Evolutionary conservation across 2,797 vertebrate species (phyloP).

Genomic region (Cyclura pinguis): DNA sequence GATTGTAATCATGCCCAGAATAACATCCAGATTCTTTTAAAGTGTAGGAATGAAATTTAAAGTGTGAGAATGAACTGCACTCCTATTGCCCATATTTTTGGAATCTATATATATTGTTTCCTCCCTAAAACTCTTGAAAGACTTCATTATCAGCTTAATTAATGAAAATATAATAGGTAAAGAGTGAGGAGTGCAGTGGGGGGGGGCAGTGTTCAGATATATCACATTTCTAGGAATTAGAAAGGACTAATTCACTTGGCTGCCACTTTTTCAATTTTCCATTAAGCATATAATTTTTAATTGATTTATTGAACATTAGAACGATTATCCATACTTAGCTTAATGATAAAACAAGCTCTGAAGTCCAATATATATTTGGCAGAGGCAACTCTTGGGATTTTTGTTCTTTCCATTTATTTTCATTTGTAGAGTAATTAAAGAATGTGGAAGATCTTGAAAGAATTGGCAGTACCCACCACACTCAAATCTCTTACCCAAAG

Average conservation of each 20-base stretch:
- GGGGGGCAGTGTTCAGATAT: conserved; percentile 20
- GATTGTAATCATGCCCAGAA: no score
- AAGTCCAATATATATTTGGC: conserved; percentile 68
- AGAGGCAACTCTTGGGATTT: conserved; percentile 64
- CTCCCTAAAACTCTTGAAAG: neutral
- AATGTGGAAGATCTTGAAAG: conserved; percentile 75
- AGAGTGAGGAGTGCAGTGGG: neutral
- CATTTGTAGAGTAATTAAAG: conserved; percentile 75
- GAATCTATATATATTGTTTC: neutral
- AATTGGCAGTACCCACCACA: conserved; percentile 71
- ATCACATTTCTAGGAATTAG: conserved; percentile 45
- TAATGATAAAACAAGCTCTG: conserved; percentile 75
- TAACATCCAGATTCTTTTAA: no score
- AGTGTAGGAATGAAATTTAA: no score
- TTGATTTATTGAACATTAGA: conserved; percentile 77
- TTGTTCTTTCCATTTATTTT: conserved; percentile 61
- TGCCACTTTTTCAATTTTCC: conserved; percentile 68
- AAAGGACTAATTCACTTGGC: conserved; percentile 63
- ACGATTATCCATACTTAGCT: conserved; percentile 74
- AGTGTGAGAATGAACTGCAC: no score
- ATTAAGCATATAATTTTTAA: conserved; percentile 74
- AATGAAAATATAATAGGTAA: neutral
- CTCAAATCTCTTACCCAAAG: conserved; percentile 75
- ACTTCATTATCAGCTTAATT: neutral
- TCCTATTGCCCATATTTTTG: neutral